Base-by-base conservation (phyloP, 2,888 invertebrate species). In the Pollenia amentaria region DNA sequence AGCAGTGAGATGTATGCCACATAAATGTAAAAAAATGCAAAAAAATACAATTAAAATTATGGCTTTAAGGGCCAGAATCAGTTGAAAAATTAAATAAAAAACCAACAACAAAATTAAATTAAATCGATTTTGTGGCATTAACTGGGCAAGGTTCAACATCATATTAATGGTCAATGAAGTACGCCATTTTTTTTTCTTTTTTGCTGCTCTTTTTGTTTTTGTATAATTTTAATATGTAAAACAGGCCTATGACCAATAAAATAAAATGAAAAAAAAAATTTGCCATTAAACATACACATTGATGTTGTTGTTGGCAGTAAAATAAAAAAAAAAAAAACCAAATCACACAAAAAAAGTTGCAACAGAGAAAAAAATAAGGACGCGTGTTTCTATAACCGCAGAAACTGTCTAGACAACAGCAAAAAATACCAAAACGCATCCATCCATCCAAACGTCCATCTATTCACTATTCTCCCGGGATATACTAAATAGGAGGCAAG, bases 371-470 rank as follows among this genome's bases (percentile, higher is more conserved):
- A n/a, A 84, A 64, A 48, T 70, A 46, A 75, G 67, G 73, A 84
- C 87, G 80, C 87, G 73, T 87, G 84, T 87, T 87, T 77, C 87
- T 87, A 69, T 73, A 87, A 84, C 87, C 87, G 62, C 87, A 87
- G 69, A 87, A 84, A 84, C 84, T 84, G 87, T 87, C 87, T 87
- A 87, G 87, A 87, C 87, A 72, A 84, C 40, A 72, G 76, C 69
- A 77, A 84, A 72, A 84, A 80, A 82, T 60, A 38, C 55, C n/a
- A 65, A 38, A 79, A 79, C 72, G 75, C 84, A 87, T 77, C 73
- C 84, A 72, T 87, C 77, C 72, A 85, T 18, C 55, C 55, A 46
- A 10, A 46, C 44, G 62, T 55, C 60, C 73, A 73, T 62, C 65
- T 51, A 21, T 60, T 4, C 29, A 46, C 84, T 67, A 80, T 80